phyloP scores from a whole-genome alignment of 2,113 vertebrate species.

The Malurus melanocephalus region DNA sequence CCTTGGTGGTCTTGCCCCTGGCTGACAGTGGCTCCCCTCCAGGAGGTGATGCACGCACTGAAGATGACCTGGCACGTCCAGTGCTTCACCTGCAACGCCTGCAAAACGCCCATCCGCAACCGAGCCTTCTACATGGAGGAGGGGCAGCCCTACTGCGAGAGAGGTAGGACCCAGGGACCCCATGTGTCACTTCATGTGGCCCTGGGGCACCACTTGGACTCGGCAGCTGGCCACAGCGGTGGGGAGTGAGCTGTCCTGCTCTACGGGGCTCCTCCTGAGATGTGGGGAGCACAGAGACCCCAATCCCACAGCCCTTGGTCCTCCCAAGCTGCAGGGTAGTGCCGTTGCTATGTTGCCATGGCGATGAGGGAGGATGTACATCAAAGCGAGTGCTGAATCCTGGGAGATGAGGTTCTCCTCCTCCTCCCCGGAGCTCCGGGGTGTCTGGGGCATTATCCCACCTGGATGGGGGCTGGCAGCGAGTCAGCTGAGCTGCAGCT shows the following conservation, averaged over 20 bases:
- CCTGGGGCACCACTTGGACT: fast-evolving
- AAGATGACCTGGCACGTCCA: slow-evolving; percentile 98
- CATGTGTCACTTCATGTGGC: fast-evolving
- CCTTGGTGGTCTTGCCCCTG: background rate
- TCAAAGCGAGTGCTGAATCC: background rate
- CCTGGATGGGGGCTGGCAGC: background rate
- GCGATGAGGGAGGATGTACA: slow-evolving; percentile 1
- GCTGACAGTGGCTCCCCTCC: background rate
- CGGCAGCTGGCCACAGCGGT: background rate
- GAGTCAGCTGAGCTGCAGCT: fast-evolving
- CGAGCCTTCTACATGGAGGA: slow-evolving; percentile 98
- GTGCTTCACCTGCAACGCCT: slow-evolving; percentile 93
- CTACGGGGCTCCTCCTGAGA: fast-evolving
- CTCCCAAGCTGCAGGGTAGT: background rate
- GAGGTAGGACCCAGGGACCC: slow-evolving; percentile 71
- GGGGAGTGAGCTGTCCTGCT: background rate
- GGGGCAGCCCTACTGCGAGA: slow-evolving; percentile 94
- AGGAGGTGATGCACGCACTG: slow-evolving; percentile 98
- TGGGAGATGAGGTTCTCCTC: slow-evolving; percentile 41
- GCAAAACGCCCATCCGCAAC: slow-evolving; percentile 93
- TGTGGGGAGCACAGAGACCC: background rate
- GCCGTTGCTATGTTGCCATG: slow-evolving; percentile 7
- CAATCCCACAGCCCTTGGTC: fast-evolving
- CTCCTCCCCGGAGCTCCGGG: background rate
- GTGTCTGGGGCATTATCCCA: fast-evolving